Evolutionary conservation across 2,797 vertebrate species (phyloP).

Genomic region (Otus scops): DNA sequence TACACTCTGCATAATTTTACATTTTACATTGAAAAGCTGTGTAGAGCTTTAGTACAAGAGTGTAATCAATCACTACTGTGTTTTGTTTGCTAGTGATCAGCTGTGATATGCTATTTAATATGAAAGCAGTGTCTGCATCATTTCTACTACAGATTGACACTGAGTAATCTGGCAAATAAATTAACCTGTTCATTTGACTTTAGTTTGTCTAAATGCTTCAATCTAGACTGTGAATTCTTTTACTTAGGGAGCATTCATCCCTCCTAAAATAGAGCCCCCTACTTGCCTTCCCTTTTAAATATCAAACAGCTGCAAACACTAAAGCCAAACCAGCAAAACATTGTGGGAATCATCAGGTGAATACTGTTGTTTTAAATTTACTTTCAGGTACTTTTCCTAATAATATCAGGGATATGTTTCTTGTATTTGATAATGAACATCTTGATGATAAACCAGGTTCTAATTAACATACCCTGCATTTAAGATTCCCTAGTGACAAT

Average conservation of each 20-base stretch:
- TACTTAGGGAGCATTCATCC: background rate
- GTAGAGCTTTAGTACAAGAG: background rate
- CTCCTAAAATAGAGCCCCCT: background rate
- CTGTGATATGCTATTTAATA: background rate
- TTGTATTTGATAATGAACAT: background rate
- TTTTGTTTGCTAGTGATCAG: background rate
- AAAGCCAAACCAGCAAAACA: background rate
- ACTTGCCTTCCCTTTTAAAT: background rate
- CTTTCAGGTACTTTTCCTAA: background rate
- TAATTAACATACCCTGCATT: background rate
- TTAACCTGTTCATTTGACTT: background rate
- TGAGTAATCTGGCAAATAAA: background rate
- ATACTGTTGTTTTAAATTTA: background rate
- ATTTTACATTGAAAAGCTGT: background rate
- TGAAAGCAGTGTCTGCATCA: background rate
- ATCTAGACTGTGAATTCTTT: background rate
- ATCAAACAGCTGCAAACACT: background rate
- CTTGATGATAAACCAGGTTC: background rate
- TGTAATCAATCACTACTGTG: background rate
- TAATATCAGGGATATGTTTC: background rate
- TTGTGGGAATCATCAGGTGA: background rate
- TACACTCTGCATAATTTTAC: background rate
- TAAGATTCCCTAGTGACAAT: background rate
- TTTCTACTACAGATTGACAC: background rate
- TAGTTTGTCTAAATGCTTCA: slow-evolving; percentile 5